These are phyloP conservation scores for Labia minor DNA, from an alignment of 2,888 invertebrate genomes.

Conservation along the genomic window DNA sequence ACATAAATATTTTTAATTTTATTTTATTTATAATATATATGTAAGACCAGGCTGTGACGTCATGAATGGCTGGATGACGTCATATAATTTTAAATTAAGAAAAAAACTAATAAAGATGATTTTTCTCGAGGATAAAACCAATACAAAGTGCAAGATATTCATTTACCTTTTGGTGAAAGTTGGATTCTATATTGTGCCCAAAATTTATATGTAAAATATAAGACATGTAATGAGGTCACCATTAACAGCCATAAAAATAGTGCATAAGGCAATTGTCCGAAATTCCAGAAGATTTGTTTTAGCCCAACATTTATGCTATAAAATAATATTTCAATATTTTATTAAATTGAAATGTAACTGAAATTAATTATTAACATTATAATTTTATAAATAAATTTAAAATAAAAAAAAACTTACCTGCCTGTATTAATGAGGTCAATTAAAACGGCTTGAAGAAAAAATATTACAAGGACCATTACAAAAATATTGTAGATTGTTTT, in stretches of 20 bases:
- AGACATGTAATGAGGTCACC: constrained; percentile 37
- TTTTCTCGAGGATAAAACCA: too few relatives aligned
- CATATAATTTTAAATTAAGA: too few relatives aligned
- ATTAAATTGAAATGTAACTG: not conserved
- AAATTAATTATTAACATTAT: too few relatives aligned
- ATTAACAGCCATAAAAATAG: constrained; percentile 45
- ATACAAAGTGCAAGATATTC: too few relatives aligned
- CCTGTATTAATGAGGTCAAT: constrained; percentile 63
- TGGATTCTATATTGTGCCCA: constrained; percentile 39
- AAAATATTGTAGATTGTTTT: constrained; percentile 77
- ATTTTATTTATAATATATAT: too few relatives aligned
- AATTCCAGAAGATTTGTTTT: constrained; percentile 45
- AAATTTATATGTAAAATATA: constrained; percentile 38
- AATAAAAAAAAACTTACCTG: constrained; percentile 47
- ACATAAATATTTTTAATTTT: too few relatives aligned
- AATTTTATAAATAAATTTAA: not conserved
- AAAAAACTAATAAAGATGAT: too few relatives aligned
- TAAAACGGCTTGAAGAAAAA: constrained; percentile 60
- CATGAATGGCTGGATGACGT: too few relatives aligned
- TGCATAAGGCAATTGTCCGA: constrained; percentile 49
- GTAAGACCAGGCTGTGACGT: too few relatives aligned
- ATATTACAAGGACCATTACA: constrained; percentile 58
- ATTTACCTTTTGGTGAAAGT: constrained; percentile 35
- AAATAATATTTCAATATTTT: constrained; percentile 24
- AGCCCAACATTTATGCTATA: constrained; percentile 46